Evolutionary conservation across 2,888 invertebrate genomes (phyloP).

Genomic region (Pherbina coryleti): DNA sequence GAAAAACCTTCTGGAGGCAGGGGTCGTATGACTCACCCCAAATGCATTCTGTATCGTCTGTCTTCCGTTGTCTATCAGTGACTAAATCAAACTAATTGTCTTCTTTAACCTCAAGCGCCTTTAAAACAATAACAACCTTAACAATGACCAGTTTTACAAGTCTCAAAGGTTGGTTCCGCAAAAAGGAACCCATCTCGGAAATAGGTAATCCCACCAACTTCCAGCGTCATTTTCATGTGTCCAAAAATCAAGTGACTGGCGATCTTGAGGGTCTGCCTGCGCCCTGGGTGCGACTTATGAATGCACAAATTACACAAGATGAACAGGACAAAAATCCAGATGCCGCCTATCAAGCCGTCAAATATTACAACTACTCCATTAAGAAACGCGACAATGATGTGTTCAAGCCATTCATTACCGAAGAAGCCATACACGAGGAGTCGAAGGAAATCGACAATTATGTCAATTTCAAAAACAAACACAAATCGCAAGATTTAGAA

Average conservation of each 20-base stretch:
- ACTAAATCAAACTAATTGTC: conserved; percentile 31
- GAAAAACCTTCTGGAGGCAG: conserved; percentile 29
- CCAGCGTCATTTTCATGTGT: conserved; percentile 88
- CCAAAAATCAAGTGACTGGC: conserved; percentile 85
- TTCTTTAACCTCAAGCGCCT: conserved; percentile 4
- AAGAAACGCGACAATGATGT: conserved; percentile 82
- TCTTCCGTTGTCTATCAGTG: neutral
- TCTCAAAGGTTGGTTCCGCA: conserved; percentile 66
- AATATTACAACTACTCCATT: conserved; percentile 89
- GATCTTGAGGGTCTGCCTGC: conserved; percentile 87
- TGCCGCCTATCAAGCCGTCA: conserved; percentile 91
- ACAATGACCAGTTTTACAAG: conserved; percentile 65
- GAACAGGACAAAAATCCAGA: conserved; percentile 92
- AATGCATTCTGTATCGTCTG: conserved; percentile 25
- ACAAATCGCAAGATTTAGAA: conserved; percentile 74
- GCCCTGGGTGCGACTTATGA: conserved; percentile 84
- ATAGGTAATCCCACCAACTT: conserved; percentile 90
- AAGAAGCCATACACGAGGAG: conserved; percentile 84
- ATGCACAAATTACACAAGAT: conserved; percentile 85
- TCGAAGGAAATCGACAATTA: conserved; percentile 85
- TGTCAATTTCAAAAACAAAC: conserved; percentile 79
- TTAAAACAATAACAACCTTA: conserved; percentile 13
- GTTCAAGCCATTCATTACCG: conserved; percentile 86
- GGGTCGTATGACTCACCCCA: conserved; percentile 50
- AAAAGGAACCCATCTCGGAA: conserved; percentile 69